Evolutionary conservation across 2,113 vertebrate species (phyloP), one percentile per base, ranked within the genome.

Genomic region (Anas platyrhynchos): DNA sequence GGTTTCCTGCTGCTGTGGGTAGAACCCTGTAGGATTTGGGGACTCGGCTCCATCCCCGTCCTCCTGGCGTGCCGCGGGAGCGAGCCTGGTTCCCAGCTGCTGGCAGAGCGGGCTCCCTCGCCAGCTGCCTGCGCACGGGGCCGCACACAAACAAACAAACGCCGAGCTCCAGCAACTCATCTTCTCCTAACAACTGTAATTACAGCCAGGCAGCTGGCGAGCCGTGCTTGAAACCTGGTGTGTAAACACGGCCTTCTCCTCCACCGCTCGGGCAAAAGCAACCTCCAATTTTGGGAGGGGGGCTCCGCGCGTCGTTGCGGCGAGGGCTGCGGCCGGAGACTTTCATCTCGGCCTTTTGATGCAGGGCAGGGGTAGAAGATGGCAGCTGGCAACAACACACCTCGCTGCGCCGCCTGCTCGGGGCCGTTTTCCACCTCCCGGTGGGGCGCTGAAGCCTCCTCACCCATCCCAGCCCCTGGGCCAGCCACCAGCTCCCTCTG

Each of bases 321-420:
- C 12, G 13, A 94, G 66, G 56, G 69, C 68, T 93, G 94, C 78
- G 92, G 92, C 73, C 11, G 0, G 77, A 87, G 56, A 54, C 96
- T 97, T 97, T 97, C 77, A 96, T 97, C 95, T 94, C 3, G 6
- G 86, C 25, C 77, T 93, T 97, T 93, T 95, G 89, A 97, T 91
- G 93, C 93, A 65, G 74, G 77, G 73, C 52, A 41, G 86, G 74
- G 82, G 74, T 75, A 93, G 93, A 38, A 90, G 83, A 91, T 79
- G 77, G 77, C 89, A 84, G 83, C 83, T 6, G 1, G 83, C 86
- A 94, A 84, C 73, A 94, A 41, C 58, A 58, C 61, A 91, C 74
- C 84, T 88, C 4, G 3, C 73, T 58, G 36, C 41, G 43, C 36
- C 55, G 72, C 90, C 75, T 88, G 94, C 92, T 95, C 86, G 6